Base-by-base conservation (phyloP, 1,140 invertebrate species). In the Calycopis cecrops region DNA sequence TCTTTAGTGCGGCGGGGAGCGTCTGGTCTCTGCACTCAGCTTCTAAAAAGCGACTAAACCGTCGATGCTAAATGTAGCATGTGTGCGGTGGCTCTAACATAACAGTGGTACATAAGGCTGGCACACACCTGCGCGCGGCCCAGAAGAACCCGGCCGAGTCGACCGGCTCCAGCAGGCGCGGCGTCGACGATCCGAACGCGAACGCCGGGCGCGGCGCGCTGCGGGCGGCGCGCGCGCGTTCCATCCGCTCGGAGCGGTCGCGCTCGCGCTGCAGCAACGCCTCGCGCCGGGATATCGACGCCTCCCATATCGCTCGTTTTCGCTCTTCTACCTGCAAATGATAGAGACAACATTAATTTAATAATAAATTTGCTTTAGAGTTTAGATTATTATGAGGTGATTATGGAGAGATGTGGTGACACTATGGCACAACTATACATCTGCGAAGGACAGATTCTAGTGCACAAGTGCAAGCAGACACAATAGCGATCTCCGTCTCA, bases 181-280 rank as follows among this genome's bases (percentile, higher is more conserved):
- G 95, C 48, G 95, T 96, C 54, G 95, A 96, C 70, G 95, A 96
- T 38, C 95, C 95, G 87, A 97, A 97, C 35, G 95, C 95, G 88
- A 96, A 97, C 16, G 67, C 92, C 84, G 73, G 92, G 89, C 86
- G 94, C 90, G 65, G 92, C 90, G 73, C 93, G 92, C 63, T 94
- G 93, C 84, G 94, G 92, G 67, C 94, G 92, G 88, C 96, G 92
- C 65, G 93, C 92, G 89, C 95, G 92, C 91, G 90, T 84, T 96
- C 95, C 65, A 96, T 89, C 61, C 94, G 91, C 44, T 94, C 93
- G 69, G 96, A 94, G 59, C 95, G 90, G 76, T 96, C 95, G 88
- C 92, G 91, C 84, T 95, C 96, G 76, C 95, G 94, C 65, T 93
- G 92, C 48, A 97, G 75, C 55, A 96, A 94, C 42, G 94, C 94